These are phyloP conservation scores for Eristalinus sepulchralis DNA, from an alignment of 2,888 invertebrate genomes.

Conservation along the genomic window DNA sequence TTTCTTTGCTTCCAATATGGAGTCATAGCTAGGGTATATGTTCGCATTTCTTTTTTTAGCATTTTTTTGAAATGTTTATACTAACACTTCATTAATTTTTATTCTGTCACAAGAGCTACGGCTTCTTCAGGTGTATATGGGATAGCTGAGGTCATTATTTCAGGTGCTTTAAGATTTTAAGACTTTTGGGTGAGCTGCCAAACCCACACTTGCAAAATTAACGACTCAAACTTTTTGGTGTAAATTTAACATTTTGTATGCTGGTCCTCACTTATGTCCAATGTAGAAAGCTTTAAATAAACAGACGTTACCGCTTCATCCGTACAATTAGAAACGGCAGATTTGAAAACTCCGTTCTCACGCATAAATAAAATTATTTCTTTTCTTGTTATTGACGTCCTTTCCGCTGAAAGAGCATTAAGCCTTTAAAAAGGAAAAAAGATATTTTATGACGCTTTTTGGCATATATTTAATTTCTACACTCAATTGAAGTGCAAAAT, in stretches of 20 bases:
- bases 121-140: too few species aligned
- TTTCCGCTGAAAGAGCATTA: too few species aligned
- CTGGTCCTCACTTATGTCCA: constrained; percentile 5
- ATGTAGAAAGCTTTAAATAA: constrained; percentile 4
- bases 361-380: too few species aligned
- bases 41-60: constrained; percentile 3
- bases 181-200: neutral
- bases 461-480: neutral
- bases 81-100: too few species aligned
- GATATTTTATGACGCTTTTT: too few species aligned
- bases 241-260: neutral
- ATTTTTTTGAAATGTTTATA: too few species aligned
- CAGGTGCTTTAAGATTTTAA: too few species aligned
- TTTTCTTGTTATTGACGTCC: too few species aligned
- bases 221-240: neutral
- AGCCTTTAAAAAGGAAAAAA: too few species aligned
- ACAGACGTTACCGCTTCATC: neutral
- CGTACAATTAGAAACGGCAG: constrained; percentile 7
- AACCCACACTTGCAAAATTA: constrained; percentile 11
- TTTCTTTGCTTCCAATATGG: constrained; percentile 1
- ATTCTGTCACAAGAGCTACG: too few species aligned
- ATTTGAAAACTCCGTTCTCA: neutral
- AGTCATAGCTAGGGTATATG: constrained; percentile 10
- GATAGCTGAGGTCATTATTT: too few species aligned
- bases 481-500: neutral